Evolutionary conservation across 2,113 vertebrate species (phyloP).

Genomic region (Bubalus kerabau): DNA sequence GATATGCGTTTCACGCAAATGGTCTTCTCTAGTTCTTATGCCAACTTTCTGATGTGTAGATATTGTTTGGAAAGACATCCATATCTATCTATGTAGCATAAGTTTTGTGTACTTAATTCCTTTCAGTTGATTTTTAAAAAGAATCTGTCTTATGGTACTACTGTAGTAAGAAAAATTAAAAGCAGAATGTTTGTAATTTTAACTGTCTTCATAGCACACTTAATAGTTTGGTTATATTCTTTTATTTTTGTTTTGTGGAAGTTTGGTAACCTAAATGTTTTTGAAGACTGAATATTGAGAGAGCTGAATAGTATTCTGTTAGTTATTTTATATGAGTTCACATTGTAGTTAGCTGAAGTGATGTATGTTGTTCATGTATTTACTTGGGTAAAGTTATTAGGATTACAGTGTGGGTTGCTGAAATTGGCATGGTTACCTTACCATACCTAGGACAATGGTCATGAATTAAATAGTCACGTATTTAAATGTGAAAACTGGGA

Average conservation of each 20-base stretch:
- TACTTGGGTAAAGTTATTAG: neutral
- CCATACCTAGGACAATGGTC: neutral
- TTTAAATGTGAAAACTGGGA: constrained; percentile 33
- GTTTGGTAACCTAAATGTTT: constrained; percentile 12
- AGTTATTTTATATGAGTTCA: constrained; percentile 19
- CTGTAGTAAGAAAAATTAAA: constrained; percentile 23
- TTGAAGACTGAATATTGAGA: constrained; percentile 25
- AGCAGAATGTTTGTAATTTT: neutral
- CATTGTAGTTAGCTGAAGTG: neutral
- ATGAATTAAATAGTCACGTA: neutral
- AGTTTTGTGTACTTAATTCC: neutral
- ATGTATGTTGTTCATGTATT: neutral
- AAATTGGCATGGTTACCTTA: neutral
- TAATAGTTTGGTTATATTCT: neutral
- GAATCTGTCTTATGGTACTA: neutral
- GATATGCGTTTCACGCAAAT: neutral
- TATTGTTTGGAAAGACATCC: neutral
- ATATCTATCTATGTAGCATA: neutral
- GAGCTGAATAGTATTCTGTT: neutral
- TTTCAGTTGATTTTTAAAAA: neutral
- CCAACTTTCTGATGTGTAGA: neutral
- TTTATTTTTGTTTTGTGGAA: neutral
- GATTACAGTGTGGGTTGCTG: neutral
- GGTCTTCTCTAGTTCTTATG: neutral
- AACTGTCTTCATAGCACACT: neutral